phyloP scores from a whole-genome alignment of 2,797 vertebrate genomes.

The Premnoplex brunnescens region DNA sequence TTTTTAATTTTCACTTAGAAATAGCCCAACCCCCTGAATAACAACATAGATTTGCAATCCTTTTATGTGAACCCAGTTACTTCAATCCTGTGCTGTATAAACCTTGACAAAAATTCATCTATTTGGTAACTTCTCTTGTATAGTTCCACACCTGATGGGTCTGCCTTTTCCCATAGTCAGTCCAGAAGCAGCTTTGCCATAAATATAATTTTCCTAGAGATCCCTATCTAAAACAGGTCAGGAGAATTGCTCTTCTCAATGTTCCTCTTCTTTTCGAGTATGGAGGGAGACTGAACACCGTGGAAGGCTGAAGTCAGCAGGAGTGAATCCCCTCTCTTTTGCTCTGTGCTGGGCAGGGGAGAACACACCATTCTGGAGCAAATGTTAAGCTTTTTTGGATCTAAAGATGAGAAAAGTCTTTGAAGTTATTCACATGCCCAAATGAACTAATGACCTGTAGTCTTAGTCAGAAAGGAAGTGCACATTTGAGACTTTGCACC shows the following conservation, averaged over 20 bases:
- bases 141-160: background rate
- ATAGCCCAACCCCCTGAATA: background rate
- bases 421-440: background rate
- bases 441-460: background rate
- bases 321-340: background rate
- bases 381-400: background rate
- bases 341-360: rapidly evolving
- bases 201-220: background rate
- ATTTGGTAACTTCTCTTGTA: background rate
- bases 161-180: background rate
- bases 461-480: background rate
- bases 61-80: background rate
- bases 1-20: background rate
- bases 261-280: background rate
- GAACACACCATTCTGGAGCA: background rate
- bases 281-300: background rate
- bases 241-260: background rate
- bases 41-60: rapidly evolving
- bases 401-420: background rate
- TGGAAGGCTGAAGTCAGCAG: background rate
- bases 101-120: background rate
- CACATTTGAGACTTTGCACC: background rate
- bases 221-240: background rate
- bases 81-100: background rate
- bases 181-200: background rate